Percentiles rank a stretch among this genome's conserved stretches.
phyloP scores from a whole-genome alignment of 2,113 vertebrate genomes.

The Spea multiplicata region DNA sequence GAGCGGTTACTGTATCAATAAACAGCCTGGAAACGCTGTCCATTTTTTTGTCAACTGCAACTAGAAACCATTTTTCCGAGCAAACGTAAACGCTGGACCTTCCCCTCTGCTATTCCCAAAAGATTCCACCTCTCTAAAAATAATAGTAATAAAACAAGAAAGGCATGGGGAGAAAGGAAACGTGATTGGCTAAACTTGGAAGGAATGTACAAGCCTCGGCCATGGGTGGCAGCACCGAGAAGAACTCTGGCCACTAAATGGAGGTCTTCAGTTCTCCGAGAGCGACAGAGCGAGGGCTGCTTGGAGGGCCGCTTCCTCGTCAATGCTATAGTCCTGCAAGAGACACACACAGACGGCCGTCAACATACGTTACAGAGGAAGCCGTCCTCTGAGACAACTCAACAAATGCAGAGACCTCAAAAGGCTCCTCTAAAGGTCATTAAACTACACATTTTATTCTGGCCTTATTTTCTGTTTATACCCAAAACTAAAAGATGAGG shows the following conservation, averaged over 20 bases:
- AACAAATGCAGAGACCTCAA: no score
- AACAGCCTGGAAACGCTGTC: not conserved
- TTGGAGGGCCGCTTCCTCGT: slow-evolving; percentile 89
- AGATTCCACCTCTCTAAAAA: slow-evolving; percentile 37
- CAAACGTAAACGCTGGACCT: not conserved
- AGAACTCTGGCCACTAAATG: not conserved
- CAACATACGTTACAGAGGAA: no score
- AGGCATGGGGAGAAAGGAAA: slow-evolving; percentile 22
- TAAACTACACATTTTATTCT: no score
- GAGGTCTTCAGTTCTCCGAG: slow-evolving; percentile 79
- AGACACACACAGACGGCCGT: not conserved
- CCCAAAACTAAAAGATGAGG: no score
- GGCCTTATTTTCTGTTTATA: no score
- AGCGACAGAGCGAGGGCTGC: slow-evolving; percentile 89
- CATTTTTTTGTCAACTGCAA: not conserved
- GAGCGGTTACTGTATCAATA: not conserved
- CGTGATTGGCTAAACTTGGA: slow-evolving; percentile 22
- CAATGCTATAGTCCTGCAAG: slow-evolving; percentile 88
- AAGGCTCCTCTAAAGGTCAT: no score
- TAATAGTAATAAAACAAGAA: slow-evolving; percentile 33
- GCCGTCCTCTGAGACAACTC: no score
- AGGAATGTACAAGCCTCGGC: not conserved
- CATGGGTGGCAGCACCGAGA: slow-evolving; percentile 43
- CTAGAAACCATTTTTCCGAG: not conserved
- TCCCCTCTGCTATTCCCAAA: not conserved